A percentile compares a stretch with the other conserved stretches of the same genome.
Conservation (phyloP, 2,888 invertebrate genomes). For the Oeneis ivallda region DNA sequence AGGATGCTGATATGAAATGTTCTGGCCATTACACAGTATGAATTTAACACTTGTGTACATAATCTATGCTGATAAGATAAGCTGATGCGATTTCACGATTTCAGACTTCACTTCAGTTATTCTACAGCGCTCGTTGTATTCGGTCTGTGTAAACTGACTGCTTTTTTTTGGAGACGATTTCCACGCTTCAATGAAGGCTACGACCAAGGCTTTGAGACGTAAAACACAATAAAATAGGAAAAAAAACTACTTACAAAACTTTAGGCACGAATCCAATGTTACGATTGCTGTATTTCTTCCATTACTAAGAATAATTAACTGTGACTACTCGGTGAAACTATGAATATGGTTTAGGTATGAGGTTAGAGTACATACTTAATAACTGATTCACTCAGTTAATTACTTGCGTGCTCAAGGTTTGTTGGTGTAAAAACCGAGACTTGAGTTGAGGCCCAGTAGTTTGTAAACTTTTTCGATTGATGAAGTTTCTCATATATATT, state of each 20-base stretch:
- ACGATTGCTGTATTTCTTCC: slow-evolving; percentile 26
- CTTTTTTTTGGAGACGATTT: slow-evolving; percentile 36
- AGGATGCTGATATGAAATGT: slow-evolving; percentile 64
- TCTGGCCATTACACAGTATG: slow-evolving; percentile 68
- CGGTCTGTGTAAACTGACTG: slow-evolving; percentile 29
- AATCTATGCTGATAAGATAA: slow-evolving; percentile 77
- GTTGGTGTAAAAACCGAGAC: slow-evolving; percentile 34
- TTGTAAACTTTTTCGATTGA: slow-evolving; percentile 34
- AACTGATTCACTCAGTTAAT: slow-evolving; percentile 41
- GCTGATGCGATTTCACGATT: slow-evolving; percentile 36
- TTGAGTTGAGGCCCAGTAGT: slow-evolving; percentile 34
- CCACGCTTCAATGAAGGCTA: slow-evolving; percentile 50
- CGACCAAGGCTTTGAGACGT: slow-evolving; percentile 45
- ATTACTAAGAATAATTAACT: slow-evolving; percentile 15
- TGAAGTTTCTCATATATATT: neutral
- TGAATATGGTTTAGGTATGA: slow-evolving; percentile 26
- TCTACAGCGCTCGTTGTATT: slow-evolving; percentile 37
- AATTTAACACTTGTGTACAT: slow-evolving; percentile 75
- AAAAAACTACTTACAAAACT: slow-evolving; percentile 50
- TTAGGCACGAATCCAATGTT: slow-evolving; percentile 33
- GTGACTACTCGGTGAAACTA: slow-evolving; percentile 15
- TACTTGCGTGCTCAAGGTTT: slow-evolving; percentile 41
- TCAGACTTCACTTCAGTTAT: no score
- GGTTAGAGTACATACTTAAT: slow-evolving; percentile 34
- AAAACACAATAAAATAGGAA: slow-evolving; percentile 24